Evolutionary conservation across 2,888 invertebrate species (phyloP).

Genomic region (Colletes collaris): DNA sequence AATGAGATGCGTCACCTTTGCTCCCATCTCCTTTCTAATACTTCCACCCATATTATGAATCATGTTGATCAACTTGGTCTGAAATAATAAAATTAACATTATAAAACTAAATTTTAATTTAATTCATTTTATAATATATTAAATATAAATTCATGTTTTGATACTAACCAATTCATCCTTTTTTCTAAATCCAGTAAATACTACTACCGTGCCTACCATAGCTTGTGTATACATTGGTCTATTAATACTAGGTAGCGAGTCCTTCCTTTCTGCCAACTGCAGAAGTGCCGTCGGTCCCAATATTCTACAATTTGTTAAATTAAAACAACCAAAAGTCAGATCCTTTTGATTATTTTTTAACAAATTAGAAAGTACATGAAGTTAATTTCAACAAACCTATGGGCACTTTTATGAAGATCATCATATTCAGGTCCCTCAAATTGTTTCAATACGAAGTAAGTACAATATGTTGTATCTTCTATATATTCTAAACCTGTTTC

Average conservation of each 20-base stretch:
- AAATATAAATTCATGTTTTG: neutral
- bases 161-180: constrained; percentile 92
- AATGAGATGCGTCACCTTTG: constrained; percentile 96
- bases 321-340: constrained; percentile 61
- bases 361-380: neutral
- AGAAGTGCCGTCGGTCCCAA: constrained; percentile 92
- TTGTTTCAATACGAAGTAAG: constrained; percentile 89
- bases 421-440: constrained; percentile 90
- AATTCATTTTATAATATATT: neutral
- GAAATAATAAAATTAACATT: constrained; percentile 64
- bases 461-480: constrained; percentile 86
- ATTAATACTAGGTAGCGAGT: constrained; percentile 89
- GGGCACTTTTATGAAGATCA: constrained; percentile 86
- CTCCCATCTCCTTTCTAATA: constrained; percentile 94
- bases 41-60: constrained; percentile 99
- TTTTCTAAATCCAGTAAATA: constrained; percentile 96
- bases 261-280: constrained; percentile 89
- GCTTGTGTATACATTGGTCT: constrained; percentile 94
- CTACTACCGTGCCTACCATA: constrained; percentile 94
- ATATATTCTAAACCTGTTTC: constrained; percentile 86
- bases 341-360: constrained; percentile 10
- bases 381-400: constrained; percentile 83
- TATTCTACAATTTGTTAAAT: constrained; percentile 84
- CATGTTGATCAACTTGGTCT: constrained; percentile 94
- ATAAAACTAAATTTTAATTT: neutral